A percentile compares a stretch with the other conserved stretches of the same genome.
phyloP scores from a whole-genome alignment of 1,140 invertebrate genomes.

The Lithobius niger region DNA sequence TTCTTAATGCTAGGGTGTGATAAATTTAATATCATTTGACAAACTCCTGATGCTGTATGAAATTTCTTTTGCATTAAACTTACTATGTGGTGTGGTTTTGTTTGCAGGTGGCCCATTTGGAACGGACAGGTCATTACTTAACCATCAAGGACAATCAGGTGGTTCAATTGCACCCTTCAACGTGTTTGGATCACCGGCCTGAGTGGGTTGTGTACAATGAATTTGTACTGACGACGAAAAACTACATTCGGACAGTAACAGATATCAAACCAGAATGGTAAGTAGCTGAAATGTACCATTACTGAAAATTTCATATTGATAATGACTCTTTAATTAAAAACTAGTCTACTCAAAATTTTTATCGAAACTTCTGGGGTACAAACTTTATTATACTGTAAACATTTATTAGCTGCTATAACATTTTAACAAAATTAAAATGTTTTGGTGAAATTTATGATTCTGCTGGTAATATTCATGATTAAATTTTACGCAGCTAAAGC shows the following conservation, averaged over 20 bases:
- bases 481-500: too few relatives aligned
- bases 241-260: slow-evolving; percentile 97
- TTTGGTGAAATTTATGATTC: too few relatives aligned
- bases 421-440: too few relatives aligned
- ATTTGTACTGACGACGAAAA: slow-evolving; percentile 98
- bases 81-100: slow-evolving; percentile 9
- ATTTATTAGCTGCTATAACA: too few relatives aligned
- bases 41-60: not conserved
- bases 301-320: slow-evolving; percentile 14
- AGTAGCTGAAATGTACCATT: slow-evolving; percentile 30
- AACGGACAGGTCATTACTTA: slow-evolving; percentile 89
- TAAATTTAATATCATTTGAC: too few relatives aligned
- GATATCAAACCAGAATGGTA: slow-evolving; percentile 89
- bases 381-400: too few relatives aligned
- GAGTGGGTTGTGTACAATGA: slow-evolving; percentile 99
- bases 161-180: slow-evolving; percentile 96
- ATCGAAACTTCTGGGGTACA: not conserved
- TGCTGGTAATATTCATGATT: too few relatives aligned
- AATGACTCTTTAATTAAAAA: not conserved
- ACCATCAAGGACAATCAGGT: slow-evolving; percentile 99
- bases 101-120: slow-evolving; percentile 76
- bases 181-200: slow-evolving; percentile 96
- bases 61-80: slow-evolving; percentile 13
- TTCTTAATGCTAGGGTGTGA: too few relatives aligned
- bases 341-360: not conserved